Conservation (phyloP, 2,113 vertebrate species). For the Campylomormyrus tamandua region DNA sequence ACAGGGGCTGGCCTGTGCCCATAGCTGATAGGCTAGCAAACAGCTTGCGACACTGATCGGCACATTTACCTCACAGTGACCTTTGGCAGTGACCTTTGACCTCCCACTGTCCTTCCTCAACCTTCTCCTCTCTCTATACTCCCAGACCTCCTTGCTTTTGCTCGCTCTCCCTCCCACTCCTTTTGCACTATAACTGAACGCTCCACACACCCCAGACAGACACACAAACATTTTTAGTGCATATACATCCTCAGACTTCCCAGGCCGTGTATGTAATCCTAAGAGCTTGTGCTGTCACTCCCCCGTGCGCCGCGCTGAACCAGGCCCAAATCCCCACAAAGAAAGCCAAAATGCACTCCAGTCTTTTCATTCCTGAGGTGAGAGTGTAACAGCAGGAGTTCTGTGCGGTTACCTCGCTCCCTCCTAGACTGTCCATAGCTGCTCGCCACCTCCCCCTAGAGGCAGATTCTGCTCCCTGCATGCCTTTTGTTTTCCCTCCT, state of each 20-base stretch:
- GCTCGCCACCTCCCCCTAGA: constrained; percentile 78
- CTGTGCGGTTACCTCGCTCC: not conserved
- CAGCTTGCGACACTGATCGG: constrained; percentile 29
- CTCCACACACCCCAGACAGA: not conserved
- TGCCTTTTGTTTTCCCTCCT: constrained; percentile 18
- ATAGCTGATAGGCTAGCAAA: not conserved
- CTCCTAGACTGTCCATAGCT: constrained; percentile 38
- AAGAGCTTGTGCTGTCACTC: not conserved
- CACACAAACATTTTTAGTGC: not conserved
- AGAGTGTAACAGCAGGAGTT: not conserved
- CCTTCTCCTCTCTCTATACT: constrained; percentile 28
- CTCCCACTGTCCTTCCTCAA: not conserved
- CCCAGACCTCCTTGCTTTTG: not conserved
- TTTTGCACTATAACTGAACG: constrained; percentile 6
- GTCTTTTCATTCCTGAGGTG: not conserved
- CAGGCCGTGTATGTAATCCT: not conserved
- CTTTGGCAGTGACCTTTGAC: not conserved
- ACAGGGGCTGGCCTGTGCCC: not conserved
- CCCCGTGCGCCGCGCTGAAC: not conserved
- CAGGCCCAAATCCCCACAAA: not conserved
- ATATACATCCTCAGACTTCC: not conserved
- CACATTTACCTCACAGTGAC: constrained; percentile 34
- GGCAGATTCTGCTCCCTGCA: constrained; percentile 37
- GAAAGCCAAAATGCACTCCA: not conserved
- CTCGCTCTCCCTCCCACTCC: constrained; percentile 21